These are phyloP conservation scores for Otocyon megalotis DNA, from an alignment of 2,113 vertebrate species.

Conservation along the genomic window DNA sequence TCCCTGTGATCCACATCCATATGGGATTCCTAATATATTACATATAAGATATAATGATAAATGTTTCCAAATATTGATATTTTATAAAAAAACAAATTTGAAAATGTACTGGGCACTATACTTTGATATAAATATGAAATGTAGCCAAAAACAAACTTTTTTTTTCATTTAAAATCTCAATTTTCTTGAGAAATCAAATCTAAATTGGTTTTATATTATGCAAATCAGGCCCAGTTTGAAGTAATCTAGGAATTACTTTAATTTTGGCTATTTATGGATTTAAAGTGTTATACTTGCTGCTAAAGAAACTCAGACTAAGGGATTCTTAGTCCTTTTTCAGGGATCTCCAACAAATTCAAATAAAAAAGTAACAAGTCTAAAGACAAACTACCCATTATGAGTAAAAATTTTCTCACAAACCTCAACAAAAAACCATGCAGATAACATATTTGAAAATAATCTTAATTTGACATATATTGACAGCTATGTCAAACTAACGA, in stretches of 20 bases:
- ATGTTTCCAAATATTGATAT: not conserved
- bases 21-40: not conserved
- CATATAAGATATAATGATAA: not conserved
- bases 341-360: not conserved
- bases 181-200: conserved; percentile 54
- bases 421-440: not conserved
- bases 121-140: not conserved
- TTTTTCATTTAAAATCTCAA: not conserved
- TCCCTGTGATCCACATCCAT: not conserved
- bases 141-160: not conserved
- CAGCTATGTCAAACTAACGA: not conserved
- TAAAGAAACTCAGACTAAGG: conserved; percentile 19
- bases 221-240: conserved; percentile 21
- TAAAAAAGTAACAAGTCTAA: not conserved
- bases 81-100: not conserved
- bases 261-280: conserved; percentile 27
- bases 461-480: not conserved
- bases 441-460: not conserved
- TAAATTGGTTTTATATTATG: conserved; percentile 27
- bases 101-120: not conserved
- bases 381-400: not conserved
- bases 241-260: conserved; percentile 45
- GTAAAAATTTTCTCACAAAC: not conserved
- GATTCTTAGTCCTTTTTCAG: not conserved
- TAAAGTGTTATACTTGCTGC: not conserved